A percentile compares a stretch with the other conserved stretches of the same genome.
phyloP scores from a whole-genome alignment of 2,888 invertebrate genomes.

The Drosophila ezoana region DNA sequence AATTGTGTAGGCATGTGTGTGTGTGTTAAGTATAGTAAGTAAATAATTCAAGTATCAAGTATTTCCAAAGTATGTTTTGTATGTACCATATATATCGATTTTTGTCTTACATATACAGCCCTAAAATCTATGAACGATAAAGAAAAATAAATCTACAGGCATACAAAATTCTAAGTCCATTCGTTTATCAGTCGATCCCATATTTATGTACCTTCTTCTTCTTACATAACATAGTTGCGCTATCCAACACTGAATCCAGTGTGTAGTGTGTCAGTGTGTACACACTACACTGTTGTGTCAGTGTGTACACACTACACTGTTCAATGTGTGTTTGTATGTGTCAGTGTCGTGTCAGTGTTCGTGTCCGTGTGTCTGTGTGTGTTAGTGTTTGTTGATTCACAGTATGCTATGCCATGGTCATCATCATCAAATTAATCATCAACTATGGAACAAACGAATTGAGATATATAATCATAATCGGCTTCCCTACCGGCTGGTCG shows the following conservation, averaged over 20 bases:
- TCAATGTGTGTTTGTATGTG: no score
- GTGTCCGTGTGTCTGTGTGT: not conserved
- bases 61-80: slow-evolving; percentile 28
- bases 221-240: slow-evolving; percentile 60
- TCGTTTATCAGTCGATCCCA: slow-evolving; percentile 78
- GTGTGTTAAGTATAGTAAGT: slow-evolving; percentile 3
- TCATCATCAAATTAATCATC: slow-evolving; percentile 77
- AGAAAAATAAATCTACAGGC: slow-evolving; percentile 77
- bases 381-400: slow-evolving; percentile 1
- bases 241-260: slow-evolving; percentile 50
- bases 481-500: slow-evolving; percentile 83
- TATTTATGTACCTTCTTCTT: slow-evolving; percentile 46
- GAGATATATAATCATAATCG: slow-evolving; percentile 84
- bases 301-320: no score
- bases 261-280: no score
- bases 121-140: slow-evolving; percentile 74
- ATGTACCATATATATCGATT: slow-evolving; percentile 27
- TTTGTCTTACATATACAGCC: slow-evolving; percentile 66
- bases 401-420: slow-evolving; percentile 2
- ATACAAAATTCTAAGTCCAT: slow-evolving; percentile 82
- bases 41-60: slow-evolving; percentile 32
- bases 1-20: slow-evolving; percentile 21
- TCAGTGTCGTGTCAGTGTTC: slow-evolving; percentile 10
- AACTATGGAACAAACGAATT: slow-evolving; percentile 84
- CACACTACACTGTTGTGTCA: no score